phyloP scores from a whole-genome alignment of 2,888 invertebrate genomes.

The Parnassius mnemosyne region DNA sequence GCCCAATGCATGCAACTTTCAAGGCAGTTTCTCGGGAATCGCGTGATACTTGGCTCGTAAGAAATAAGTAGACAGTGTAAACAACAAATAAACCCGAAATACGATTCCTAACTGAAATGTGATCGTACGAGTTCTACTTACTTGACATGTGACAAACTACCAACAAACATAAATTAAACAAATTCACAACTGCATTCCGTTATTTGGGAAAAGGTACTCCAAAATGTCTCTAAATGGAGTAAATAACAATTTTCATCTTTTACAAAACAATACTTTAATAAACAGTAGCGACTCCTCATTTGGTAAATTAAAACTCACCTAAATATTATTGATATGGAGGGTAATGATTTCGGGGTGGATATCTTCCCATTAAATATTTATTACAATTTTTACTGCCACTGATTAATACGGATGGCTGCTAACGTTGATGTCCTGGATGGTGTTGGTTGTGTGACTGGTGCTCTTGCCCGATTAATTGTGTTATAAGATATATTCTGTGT shows the following conservation, averaged over 20 bases:
- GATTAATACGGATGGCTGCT: slow-evolving; percentile 7
- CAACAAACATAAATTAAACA: too few species aligned
- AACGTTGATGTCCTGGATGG: slow-evolving; percentile 2
- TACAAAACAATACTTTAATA: not conserved
- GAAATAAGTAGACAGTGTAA: too few species aligned
- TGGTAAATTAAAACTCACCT: slow-evolving; percentile 1
- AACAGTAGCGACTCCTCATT: not conserved
- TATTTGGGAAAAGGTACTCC: too few species aligned
- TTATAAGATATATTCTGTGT: slow-evolving; percentile 8
- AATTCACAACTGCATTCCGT: not conserved
- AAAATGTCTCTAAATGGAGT: not conserved
- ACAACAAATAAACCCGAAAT: too few species aligned
- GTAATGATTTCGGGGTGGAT: slow-evolving; percentile 3
- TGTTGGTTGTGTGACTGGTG: slow-evolving; percentile 4
- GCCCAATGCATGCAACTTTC: too few species aligned
- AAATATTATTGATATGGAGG: slow-evolving; percentile 6
- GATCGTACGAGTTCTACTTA: too few species aligned
- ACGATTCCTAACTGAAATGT: too few species aligned
- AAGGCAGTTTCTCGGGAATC: too few species aligned
- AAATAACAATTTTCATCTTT: not conserved
- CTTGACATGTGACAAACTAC: too few species aligned
- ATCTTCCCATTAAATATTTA: slow-evolving; percentile 15
- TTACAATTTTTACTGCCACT: not conserved
- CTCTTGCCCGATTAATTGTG: not conserved
- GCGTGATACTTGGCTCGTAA: too few species aligned